These are phyloP conservation scores for Elephantulus edwardii DNA, from an alignment of 2,113 vertebrate species.

Conservation along the genomic window DNA sequence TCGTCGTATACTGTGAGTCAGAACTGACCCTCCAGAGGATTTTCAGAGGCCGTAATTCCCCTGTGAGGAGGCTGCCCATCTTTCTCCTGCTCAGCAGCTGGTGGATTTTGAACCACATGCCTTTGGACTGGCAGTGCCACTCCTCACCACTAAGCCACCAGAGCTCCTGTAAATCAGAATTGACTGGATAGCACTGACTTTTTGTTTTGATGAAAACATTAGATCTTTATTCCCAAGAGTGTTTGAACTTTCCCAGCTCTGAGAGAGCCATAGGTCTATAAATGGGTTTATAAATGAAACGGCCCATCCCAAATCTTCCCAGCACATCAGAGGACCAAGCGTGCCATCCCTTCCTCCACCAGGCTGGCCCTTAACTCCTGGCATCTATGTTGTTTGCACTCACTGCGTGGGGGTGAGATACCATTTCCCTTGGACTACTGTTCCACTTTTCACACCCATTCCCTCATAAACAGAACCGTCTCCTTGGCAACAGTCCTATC, in stretches of 20 bases:
- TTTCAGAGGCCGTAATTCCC: too few species aligned
- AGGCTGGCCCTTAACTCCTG: not conserved
- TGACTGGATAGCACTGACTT: not conserved
- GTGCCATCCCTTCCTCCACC: accelerated
- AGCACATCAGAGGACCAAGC: accelerated
- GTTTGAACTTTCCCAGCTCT: not conserved
- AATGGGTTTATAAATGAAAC: not conserved
- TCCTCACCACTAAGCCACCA: too few species aligned
- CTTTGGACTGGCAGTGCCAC: too few species aligned
- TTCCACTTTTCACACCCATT: too few species aligned
- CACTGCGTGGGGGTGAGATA: not conserved
- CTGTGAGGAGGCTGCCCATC: too few species aligned
- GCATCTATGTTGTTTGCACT: not conserved
- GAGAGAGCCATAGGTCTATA: not conserved
- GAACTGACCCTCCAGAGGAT: too few species aligned
- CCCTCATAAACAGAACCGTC: not conserved
- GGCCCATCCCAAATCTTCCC: not conserved
- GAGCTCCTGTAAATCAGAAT: too few species aligned
- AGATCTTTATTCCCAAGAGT: not conserved
- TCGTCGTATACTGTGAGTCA: too few species aligned
- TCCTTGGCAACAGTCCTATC: not conserved
- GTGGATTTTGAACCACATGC: too few species aligned
- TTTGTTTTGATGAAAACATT: not conserved
- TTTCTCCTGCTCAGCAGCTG: too few species aligned
- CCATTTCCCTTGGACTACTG: not conserved